Base-by-base conservation (phyloP, 2,113 vertebrate genomes). In the Pachycephala philippinensis region DNA sequence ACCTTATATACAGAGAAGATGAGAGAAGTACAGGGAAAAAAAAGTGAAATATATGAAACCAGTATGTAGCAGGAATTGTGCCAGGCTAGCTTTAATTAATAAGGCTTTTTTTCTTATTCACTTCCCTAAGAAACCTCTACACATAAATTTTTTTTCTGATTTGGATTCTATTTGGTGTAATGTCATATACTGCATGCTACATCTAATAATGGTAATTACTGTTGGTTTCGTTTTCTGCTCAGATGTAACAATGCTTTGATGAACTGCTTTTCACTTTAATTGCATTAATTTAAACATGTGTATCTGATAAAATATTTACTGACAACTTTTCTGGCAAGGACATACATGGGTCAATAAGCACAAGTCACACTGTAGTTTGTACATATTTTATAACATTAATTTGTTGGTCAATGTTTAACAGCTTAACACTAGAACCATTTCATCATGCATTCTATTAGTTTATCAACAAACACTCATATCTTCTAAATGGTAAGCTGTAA, bases 371-470 rank as follows among this genome's bases (percentile, higher is more conserved):
- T 89, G 63, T 45, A 84, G 74, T 80, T 88, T 93, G 68, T 92
- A 81, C 81, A 77, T 92, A 96, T 95, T 95, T 97, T 95, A 93
- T 86, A 91, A 52, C 42, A 81, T 81, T 97, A 85, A 97, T 93
- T 96, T 97, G 37, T 83, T 96, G 89, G 68, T 96, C 96, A 96
- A n/a, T 95, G 64, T 96, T 96, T 93, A 89, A 88, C 47, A 90
- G 76, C 50, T 85, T 83, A 92, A 74, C 7, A 1, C 11, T 60
- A 45, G 49, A 84, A 45, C 33, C 44, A 91, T 85, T 96, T 95
- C 52, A 89, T 77, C 65, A 75, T 42, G 20, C 26, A 60, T 87
- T 88, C 77, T 92, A 74, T 84, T 83, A 76, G 15, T 90, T 96
- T 97, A 96, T 94, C 79, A 89, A 93, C 93, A 95, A 97, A 72